Conservation (phyloP, 2,797 vertebrate genomes). For the Clarias laeviceps region DNA sequence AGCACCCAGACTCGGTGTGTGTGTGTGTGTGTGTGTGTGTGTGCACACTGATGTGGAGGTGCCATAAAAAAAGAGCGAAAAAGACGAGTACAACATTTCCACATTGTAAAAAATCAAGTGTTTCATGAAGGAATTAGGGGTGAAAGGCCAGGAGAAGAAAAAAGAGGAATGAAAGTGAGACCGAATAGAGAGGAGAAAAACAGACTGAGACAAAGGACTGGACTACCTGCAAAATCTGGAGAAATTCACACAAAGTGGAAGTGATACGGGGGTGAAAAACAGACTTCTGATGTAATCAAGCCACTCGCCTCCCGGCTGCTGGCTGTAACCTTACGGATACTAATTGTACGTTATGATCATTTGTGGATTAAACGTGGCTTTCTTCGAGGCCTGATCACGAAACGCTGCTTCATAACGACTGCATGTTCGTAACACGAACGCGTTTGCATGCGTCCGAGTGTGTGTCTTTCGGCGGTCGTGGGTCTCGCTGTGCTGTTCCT, state of each 20-base stretch:
- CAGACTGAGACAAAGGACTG: background rate
- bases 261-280: background rate
- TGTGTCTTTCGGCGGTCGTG: slow-evolving; percentile 39
- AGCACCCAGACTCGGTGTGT: slow-evolving; percentile 27
- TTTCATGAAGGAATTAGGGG: slow-evolving; percentile 27
- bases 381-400: background rate
- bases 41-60: background rate
- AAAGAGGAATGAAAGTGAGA: slow-evolving; percentile 2
- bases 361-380: background rate
- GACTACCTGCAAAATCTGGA: slow-evolving; percentile 16
- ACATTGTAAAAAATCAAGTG: slow-evolving; percentile 30
- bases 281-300: background rate
- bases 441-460: slow-evolving; percentile 33
- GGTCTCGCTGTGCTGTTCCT: slow-evolving; percentile 68
- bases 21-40: slow-evolving; percentile 8
- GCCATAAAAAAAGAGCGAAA: slow-evolving; percentile 18
- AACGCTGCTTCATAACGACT: background rate
- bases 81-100: slow-evolving; percentile 32
- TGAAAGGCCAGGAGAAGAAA: slow-evolving; percentile 47
- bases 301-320: background rate
- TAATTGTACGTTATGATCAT: background rate
- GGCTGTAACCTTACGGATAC: background rate
- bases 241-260: slow-evolving; percentile 7
- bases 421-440: background rate
- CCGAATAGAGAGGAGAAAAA: background rate